A percentile compares a stretch with the other conserved stretches of the same genome.
phyloP scores from a whole-genome alignment of 1,140 invertebrate genomes.

The Drosophila ficusphila region DNA sequence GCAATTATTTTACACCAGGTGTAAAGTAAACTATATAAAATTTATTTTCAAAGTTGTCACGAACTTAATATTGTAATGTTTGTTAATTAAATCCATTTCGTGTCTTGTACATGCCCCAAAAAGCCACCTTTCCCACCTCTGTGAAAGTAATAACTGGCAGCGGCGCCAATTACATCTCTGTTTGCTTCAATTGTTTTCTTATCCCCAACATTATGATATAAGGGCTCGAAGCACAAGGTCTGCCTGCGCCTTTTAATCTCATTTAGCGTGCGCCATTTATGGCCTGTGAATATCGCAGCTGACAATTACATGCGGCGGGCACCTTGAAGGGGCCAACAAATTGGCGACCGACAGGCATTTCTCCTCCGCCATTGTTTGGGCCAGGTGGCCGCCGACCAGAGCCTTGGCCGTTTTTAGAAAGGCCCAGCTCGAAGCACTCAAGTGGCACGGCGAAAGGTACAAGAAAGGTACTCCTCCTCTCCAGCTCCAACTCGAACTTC shows the following conservation, averaged over 20 bases:
- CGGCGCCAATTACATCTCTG: neutral
- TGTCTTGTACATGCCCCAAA: too few relatives aligned
- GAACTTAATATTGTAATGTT: too few relatives aligned
- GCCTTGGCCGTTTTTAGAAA: slow-evolving; percentile 65
- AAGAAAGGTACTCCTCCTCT: slow-evolving; percentile 30
- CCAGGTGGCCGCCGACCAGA: slow-evolving; percentile 30
- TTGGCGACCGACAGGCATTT: slow-evolving; percentile 52
- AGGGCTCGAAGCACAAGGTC: slow-evolving; percentile 10
- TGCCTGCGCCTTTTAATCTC: slow-evolving; percentile 42
- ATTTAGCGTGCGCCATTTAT: slow-evolving; percentile 52
- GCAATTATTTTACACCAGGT: too few relatives aligned
- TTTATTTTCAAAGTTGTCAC: too few relatives aligned
- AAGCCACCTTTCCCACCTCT: too few relatives aligned
- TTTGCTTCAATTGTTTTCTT: neutral
- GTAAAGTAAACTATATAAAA: too few relatives aligned
- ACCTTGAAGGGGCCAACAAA: slow-evolving; percentile 46
- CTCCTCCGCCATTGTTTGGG: slow-evolving; percentile 58
- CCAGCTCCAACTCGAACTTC: too few relatives aligned
- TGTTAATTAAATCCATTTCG: too few relatives aligned
- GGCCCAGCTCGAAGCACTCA: slow-evolving; percentile 21
- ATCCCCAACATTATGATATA: neutral
- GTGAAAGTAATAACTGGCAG: neutral
- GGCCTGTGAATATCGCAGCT: slow-evolving; percentile 9
- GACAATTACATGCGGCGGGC: slow-evolving; percentile 29
- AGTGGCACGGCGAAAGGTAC: slow-evolving; percentile 33